Conservation (phyloP, 2,888 invertebrate species). For the Leptinotarsa peninsularis region DNA sequence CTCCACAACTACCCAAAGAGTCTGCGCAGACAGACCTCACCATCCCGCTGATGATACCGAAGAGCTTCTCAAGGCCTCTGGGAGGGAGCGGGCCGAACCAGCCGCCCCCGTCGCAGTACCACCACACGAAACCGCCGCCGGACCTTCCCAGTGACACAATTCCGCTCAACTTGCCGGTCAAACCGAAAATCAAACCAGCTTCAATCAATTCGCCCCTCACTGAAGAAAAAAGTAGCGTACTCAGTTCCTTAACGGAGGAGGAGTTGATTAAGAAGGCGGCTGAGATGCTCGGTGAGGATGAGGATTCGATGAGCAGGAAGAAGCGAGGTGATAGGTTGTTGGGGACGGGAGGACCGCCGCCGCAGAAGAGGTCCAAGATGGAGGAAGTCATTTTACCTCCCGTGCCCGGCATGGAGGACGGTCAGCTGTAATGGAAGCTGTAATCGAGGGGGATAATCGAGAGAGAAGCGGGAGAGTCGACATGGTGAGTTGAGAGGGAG, state of each 20-base stretch:
- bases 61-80: constrained; percentile 54
- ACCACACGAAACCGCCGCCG: constrained; percentile 11
- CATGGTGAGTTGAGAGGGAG: background rate
- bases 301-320: constrained; percentile 55
- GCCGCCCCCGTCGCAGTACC: background rate
- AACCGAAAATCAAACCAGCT: constrained; percentile 53
- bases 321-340: constrained; percentile 31
- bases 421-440: constrained; percentile 27
- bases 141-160: constrained; percentile 57
- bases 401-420: constrained; percentile 63
- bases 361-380: constrained; percentile 55
- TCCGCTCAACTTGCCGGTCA: constrained; percentile 62
- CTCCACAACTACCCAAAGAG: constrained; percentile 40
- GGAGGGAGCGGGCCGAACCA: constrained; percentile 3
- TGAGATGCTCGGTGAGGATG: constrained; percentile 41
- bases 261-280: constrained; percentile 72
- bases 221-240: constrained; percentile 62
- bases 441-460: background rate
- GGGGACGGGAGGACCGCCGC: constrained; percentile 13
- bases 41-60: constrained; percentile 65
- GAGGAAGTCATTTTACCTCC: constrained; percentile 62
- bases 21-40: constrained; percentile 58
- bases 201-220: constrained; percentile 40
- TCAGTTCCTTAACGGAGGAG: constrained; percentile 70
- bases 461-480: background rate